These are phyloP conservation scores for Gryllus longicercus DNA, from an alignment of 2,888 invertebrate species.

Conservation along the genomic window DNA sequence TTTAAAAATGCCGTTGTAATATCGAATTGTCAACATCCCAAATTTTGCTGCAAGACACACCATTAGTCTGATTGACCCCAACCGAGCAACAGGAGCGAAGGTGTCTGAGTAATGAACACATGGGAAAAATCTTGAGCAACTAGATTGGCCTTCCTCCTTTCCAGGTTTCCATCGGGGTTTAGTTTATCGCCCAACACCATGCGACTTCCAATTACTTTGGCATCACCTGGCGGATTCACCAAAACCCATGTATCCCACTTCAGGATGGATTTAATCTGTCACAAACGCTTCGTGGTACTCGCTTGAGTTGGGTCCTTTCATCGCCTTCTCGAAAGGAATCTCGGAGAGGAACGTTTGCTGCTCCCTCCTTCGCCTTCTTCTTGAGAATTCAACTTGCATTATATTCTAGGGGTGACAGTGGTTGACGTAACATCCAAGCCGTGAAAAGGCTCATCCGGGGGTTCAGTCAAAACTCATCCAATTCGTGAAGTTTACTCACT, in stretches of 20 bases:
- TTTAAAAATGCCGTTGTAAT: background rate
- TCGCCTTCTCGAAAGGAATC: background rate
- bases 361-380: background rate
- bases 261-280: background rate
- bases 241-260: background rate
- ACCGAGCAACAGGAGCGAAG: background rate
- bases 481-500: too few species aligned
- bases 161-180: background rate
- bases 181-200: background rate
- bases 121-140: background rate
- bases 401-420: too few species aligned
- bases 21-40: background rate
- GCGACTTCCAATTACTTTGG: background rate
- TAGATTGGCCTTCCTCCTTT: background rate
- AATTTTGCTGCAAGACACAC: background rate
- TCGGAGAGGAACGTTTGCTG: background rate
- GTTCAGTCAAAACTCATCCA: too few species aligned
- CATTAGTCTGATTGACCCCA: background rate
- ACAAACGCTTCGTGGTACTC: background rate
- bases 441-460: too few species aligned
- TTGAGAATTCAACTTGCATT: too few species aligned
- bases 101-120: background rate
- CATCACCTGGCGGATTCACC: background rate
- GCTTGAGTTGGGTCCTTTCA: background rate
- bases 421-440: too few species aligned